phyloP scores from a whole-genome alignment of 2,888 invertebrate species.

The Cheilosia impressa region DNA sequence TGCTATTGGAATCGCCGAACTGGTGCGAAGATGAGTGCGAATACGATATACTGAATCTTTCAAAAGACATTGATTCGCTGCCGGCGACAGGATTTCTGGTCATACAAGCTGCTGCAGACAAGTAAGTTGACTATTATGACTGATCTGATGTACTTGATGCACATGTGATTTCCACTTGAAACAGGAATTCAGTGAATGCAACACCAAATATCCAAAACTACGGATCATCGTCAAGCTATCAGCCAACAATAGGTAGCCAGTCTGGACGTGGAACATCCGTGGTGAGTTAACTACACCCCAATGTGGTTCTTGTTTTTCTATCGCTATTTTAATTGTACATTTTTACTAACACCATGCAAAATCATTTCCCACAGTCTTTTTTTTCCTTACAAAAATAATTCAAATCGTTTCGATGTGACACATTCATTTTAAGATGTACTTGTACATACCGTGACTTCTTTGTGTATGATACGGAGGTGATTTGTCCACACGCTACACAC shows the following conservation, averaged over 20 bases:
- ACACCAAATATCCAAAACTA: conserved; percentile 80
- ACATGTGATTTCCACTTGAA: background rate
- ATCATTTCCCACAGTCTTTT: conserved; percentile 52
- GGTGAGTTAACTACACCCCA: conserved; percentile 85
- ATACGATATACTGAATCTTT: conserved; percentile 94
- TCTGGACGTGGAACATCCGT: conserved; percentile 94
- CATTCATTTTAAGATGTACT: conserved; percentile 17
- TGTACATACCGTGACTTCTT: conserved; percentile 16
- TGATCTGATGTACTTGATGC: background rate
- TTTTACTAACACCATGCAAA: conserved; percentile 54
- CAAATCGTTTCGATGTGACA: conserved; percentile 53
- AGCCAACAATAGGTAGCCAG: conserved; percentile 89
- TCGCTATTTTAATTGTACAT: conserved; percentile 52
- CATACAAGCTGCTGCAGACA: conserved; percentile 87
- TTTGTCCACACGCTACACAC: background rate
- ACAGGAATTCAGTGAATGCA: conserved; percentile 82
- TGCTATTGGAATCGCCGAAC: conserved; percentile 93
- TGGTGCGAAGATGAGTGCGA: conserved; percentile 99
- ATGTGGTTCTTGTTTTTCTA: background rate
- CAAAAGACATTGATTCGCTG: conserved; percentile 89
- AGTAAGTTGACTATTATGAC: conserved; percentile 19
- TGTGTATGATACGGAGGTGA: background rate
- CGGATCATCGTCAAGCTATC: conserved; percentile 87
- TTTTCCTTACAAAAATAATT: conserved; percentile 6
- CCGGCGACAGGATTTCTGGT: conserved; percentile 94